These are phyloP conservation scores for Oenanthe melanoleuca DNA, from an alignment of 2,113 vertebrate genomes.

Conservation along the genomic window DNA sequence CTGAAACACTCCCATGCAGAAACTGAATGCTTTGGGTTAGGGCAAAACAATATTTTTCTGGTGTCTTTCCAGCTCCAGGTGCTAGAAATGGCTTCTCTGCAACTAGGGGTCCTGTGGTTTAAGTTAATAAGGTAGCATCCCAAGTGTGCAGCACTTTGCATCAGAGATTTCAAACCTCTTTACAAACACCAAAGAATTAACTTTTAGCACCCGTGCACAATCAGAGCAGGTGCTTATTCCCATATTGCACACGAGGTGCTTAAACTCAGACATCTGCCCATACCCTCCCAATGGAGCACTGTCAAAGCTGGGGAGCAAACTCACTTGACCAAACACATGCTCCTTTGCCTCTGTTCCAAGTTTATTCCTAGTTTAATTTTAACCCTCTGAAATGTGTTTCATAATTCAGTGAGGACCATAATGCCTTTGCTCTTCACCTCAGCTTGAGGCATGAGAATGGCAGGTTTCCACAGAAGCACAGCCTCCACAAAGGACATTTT, in stretches of 20 bases:
- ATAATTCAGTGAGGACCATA: background rate
- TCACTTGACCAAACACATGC: background rate
- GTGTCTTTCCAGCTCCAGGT: background rate
- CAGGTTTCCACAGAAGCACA: background rate
- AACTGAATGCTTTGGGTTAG: background rate
- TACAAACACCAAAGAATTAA: background rate
- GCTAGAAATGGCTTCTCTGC: background rate
- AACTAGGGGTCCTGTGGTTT: background rate
- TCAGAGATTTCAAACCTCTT: background rate
- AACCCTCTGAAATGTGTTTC: background rate
- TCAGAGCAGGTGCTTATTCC: background rate
- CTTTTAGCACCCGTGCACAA: background rate
- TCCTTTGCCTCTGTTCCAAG: background rate
- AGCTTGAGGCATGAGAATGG: background rate
- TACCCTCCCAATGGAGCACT: background rate
- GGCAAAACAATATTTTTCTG: background rate
- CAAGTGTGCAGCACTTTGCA: background rate
- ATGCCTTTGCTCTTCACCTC: background rate
- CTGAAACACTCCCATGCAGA: background rate
- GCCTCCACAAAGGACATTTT: background rate
- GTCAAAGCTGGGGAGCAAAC: background rate
- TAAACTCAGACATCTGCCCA: background rate
- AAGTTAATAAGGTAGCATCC: background rate
- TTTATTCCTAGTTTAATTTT: background rate
- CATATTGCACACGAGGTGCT: background rate